Percentiles rank a stretch among this genome's conserved stretches.
Evolutionary conservation across 2,888 invertebrate genomes (phyloP).

Genomic region (Anoplius nigerrimus): DNA sequence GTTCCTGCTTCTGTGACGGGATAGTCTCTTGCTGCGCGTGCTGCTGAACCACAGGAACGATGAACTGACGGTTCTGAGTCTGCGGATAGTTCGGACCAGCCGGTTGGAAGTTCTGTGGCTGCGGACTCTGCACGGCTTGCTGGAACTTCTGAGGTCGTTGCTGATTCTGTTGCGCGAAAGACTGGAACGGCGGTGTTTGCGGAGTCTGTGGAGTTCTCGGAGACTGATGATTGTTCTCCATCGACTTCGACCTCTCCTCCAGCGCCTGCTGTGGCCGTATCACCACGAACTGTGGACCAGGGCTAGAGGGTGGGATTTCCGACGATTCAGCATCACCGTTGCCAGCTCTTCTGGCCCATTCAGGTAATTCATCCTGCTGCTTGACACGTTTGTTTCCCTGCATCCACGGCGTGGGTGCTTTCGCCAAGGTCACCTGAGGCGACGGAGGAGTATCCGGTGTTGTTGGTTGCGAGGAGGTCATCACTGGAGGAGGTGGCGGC

Average conservation of each 20-base stretch:
- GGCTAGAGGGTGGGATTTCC: conserved; percentile 75
- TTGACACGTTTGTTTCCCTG: conserved; percentile 68
- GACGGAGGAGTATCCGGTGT: conserved; percentile 63
- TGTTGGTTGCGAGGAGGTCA: conserved; percentile 52
- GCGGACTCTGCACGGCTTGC: conserved; percentile 21
- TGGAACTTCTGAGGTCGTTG: conserved; percentile 17
- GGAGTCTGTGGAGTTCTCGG: conserved; percentile 20
- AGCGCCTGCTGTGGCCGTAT: conserved; percentile 41
- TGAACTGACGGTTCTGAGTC: conserved; percentile 34
- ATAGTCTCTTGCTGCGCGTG: conserved; percentile 48
- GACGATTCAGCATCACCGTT: conserved; percentile 57
- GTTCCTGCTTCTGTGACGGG: conserved; percentile 56
- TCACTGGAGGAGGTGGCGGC: conserved; percentile 33
- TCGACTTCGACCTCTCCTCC: background rate
- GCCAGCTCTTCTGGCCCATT: conserved; percentile 75
- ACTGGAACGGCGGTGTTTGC: conserved; percentile 19
- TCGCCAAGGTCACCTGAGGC: conserved; percentile 76
- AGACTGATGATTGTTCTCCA: conserved; percentile 46
- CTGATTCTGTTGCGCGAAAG: conserved; percentile 21
- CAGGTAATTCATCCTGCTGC: conserved; percentile 75
- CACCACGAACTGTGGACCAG: conserved; percentile 61
- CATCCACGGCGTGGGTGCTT: conserved; percentile 80
- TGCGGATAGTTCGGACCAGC: conserved; percentile 21
- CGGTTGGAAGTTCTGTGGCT: conserved; percentile 24
- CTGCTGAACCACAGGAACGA: conserved; percentile 33